Evolutionary conservation across 2,113 vertebrate genomes (phyloP).

Genomic region (Symphodus melops): DNA sequence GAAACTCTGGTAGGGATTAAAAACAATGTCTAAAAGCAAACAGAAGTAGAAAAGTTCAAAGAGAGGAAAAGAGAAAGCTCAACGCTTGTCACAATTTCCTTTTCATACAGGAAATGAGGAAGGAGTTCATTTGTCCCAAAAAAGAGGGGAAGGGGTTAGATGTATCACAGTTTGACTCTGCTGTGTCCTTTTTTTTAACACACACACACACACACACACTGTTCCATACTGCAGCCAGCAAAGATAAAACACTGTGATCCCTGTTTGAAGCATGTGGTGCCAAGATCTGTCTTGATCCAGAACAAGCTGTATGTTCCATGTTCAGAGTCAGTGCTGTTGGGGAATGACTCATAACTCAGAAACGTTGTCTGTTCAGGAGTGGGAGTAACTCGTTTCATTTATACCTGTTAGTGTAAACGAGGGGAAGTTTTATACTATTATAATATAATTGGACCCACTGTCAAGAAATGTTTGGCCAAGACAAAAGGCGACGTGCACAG

Average conservation of each 20-base stretch:
- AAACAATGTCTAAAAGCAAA: slow-evolving; percentile 34
- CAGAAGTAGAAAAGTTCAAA: neutral
- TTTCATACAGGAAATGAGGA: neutral
- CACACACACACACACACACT: neutral
- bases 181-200: slow-evolving; percentile 28
- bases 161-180: neutral
- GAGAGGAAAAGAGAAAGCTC: neutral
- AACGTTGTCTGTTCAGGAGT: slow-evolving; percentile 14
- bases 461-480: neutral
- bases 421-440: neutral
- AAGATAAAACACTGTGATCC: slow-evolving; percentile 28
- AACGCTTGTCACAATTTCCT: neutral
- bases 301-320: slow-evolving; percentile 37
- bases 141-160: slow-evolving; percentile 12
- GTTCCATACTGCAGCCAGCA: slow-evolving; percentile 3
- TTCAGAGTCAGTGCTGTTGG: neutral
- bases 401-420: slow-evolving; percentile 5
- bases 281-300: slow-evolving; percentile 24
- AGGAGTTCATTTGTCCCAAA: neutral
- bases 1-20: slow-evolving; percentile 13
- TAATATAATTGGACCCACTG: neutral
- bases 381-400: slow-evolving; percentile 1
- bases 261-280: neutral
- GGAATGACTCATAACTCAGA: slow-evolving; percentile 42
- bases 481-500: no score